phyloP scores from a whole-genome alignment of 2,797 vertebrate genomes.

The Pseudochirops corinnae region DNA sequence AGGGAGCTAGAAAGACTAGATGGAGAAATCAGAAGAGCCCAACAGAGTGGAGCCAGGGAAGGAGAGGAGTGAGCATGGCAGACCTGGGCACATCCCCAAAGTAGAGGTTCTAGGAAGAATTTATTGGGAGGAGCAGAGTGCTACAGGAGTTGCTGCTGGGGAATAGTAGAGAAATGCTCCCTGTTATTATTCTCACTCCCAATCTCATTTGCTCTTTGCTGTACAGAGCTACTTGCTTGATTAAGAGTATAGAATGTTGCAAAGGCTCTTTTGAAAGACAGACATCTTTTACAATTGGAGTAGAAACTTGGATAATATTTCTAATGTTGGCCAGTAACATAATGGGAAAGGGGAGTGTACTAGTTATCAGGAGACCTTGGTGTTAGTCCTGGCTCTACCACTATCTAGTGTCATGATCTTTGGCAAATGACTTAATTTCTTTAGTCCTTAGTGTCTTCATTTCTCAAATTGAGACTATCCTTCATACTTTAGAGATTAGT shows the following conservation, averaged over 20 bases:
- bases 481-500: conserved; percentile 18
- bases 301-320: not conserved
- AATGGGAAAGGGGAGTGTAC: not conserved
- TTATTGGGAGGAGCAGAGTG: too few relatives aligned
- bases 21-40: too few relatives aligned
- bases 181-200: not conserved
- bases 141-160: too few relatives aligned
- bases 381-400: not conserved
- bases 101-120: too few relatives aligned
- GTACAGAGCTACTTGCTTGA: not conserved
- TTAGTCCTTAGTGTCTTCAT: not conserved
- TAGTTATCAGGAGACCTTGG: not conserved
- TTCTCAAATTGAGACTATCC: not conserved
- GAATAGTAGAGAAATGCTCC: too few relatives aligned
- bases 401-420: not conserved
- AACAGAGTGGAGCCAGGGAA: too few relatives aligned
- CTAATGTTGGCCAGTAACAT: not conserved
- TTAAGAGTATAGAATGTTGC: not conserved
- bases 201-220: not conserved
- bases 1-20: too few relatives aligned
- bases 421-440: not conserved
- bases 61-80: too few relatives aligned
- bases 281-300: not conserved
- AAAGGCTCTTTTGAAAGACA: not conserved
- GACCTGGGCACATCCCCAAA: too few relatives aligned